Base-by-base conservation (phyloP, 2,797 vertebrate species). In the Tamandua tetradactyla region DNA sequence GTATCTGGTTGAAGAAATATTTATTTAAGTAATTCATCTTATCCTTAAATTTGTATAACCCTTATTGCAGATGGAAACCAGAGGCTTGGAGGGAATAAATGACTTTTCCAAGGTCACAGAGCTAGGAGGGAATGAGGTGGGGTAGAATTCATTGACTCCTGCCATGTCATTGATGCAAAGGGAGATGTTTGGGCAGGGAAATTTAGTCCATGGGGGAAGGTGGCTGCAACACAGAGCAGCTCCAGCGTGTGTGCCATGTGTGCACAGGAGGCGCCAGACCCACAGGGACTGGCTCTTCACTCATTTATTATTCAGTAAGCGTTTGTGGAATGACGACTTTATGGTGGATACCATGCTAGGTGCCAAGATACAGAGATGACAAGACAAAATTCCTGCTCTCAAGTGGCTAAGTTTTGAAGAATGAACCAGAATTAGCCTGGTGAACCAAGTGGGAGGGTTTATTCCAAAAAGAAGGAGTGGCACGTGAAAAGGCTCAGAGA, bases 1-100 rank as follows among this genome's bases (percentile, higher is more conserved):
- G 35, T 89, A 69, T 75, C 78, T 91, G 52, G 87, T 64, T 95
- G 66, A 80, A 88, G 91, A 94, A 62, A 92, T 84, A 95, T 69
- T 59, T 69, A 94, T 89, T 69, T 84, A 92, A 95, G 27, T 62
- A 52, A 93, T 95, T 71, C 79, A 88, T 75, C 59, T 85, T 82
- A 72, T 68, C 72, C 42, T 85, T 32, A 75, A 85, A 61, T 93
- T 92, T 87, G n/a, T 86, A 83, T 93, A 89, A 92, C 30, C 88
- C 42, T 88, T 81, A 22, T 27, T 93, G 47, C n/a, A 72, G 75
- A 74, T 40, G 68, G 93, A 64, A 18, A 20, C 61, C 78, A 40
- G 35, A 80, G 55, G 47, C 42, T 57, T 37, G 32, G 66, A 80
- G 42, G 62, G 27, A 62, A 79, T 82, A 75, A 44, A 40, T 47